Evolutionary conservation across 1,140 invertebrate species (phyloP), one percentile per base, ranked within the genome.

Genomic region (Caenorhabditis latens): DNA sequence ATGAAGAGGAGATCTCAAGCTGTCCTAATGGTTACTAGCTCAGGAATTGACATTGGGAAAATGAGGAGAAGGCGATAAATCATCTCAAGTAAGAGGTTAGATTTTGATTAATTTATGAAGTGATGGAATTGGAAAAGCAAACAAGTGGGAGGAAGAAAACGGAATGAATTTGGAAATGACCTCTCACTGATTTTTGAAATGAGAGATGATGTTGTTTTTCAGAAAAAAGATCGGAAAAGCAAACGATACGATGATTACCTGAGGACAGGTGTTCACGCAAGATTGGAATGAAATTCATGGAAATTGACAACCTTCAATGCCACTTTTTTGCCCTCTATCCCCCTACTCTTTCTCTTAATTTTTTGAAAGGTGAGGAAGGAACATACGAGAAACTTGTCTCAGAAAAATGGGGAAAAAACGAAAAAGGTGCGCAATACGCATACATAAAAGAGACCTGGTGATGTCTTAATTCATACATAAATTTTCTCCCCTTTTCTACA

Each of bases 21-120:
- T 79, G 71, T 79, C 71, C 46, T 50, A 50, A 24, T 21, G 43
- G 71, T 71, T 43, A 71, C 65, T 40, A 71, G 65, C 65, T 71
- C 61, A 32, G 7, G 61, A n/a, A 24, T 65, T 71, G 65, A 71
- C 65, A 71, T 32, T 58, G 55, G 65, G 42, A 43, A n/a, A 32
- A 46, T 43, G 65, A 32, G 65, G 42, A n/a, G 46, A 21, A 67
- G 4, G 24, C 63, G 43, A 79, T 79, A 79, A 53, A 79, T 79
- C 71, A 79, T 79, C 71, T 79, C 71, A 13, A 53, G 71, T 79
- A 79, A 79, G 71, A 79, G 71, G 71, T 50, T 71, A 19, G 46
- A 53, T 79, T 79, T 79, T 79, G 71, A 79, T 79, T 79, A 53
- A 79, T 79, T 79, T 79, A 79, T 79, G 71, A 79, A 46, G 71